These are phyloP conservation scores for Dicyrtomina minuta DNA, from an alignment of 2,888 invertebrate species.

Conservation along the genomic window DNA sequence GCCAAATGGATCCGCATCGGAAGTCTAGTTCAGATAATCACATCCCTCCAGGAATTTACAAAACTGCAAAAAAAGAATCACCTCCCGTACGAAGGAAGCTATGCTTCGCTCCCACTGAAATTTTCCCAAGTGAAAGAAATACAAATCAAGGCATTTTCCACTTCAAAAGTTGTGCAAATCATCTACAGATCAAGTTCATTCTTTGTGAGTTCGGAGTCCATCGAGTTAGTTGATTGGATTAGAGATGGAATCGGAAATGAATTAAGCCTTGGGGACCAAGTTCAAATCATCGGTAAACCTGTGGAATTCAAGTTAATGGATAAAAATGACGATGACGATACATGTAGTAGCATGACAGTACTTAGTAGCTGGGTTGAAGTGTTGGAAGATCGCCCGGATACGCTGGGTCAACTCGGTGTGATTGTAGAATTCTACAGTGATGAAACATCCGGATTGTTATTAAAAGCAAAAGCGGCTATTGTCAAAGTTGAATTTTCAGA, in stretches of 20 bases:
- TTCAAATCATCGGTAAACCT: background rate
- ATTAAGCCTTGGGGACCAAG: background rate
- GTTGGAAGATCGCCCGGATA: background rate
- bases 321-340: no score
- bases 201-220: constrained; percentile 8
- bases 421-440: background rate
- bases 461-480: background rate
- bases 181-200: background rate
- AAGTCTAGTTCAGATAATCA: constrained; percentile 6
- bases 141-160: constrained; percentile 4
- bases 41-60: background rate
- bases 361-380: background rate
- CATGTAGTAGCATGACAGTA: no score
- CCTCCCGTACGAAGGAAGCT: background rate
- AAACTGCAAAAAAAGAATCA: constrained; percentile 2
- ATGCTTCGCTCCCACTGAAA: constrained; percentile 2
- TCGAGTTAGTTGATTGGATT: background rate
- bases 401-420: constrained; percentile 11
- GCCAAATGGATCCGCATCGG: background rate
- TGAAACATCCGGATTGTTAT: background rate
- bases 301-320: background rate
- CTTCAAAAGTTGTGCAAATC: background rate
- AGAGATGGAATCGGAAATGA: background rate
- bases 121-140: constrained; percentile 7
- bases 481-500: background rate